A percentile compares a stretch with the other conserved stretches of the same genome.
These are phyloP conservation scores for Falco naumanni DNA, from an alignment of 2,797 vertebrate species.

Conservation along the genomic window DNA sequence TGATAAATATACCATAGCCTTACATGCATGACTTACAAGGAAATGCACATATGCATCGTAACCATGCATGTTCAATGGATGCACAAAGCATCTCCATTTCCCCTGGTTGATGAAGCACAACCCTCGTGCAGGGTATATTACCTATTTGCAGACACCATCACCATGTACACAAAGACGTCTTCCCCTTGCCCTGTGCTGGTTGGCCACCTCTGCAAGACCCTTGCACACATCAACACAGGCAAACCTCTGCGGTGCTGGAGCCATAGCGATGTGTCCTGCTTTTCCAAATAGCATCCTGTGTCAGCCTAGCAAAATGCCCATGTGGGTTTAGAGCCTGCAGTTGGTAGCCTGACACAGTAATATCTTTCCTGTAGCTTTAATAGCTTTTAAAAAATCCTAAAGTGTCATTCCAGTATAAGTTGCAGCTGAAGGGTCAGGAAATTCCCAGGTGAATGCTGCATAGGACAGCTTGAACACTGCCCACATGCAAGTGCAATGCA, in stretches of 20 bases:
- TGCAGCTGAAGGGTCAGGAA: constrained; percentile 2
- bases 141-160: neutral
- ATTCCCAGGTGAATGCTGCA: neutral
- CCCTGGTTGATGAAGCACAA: neutral
- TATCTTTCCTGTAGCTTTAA: neutral
- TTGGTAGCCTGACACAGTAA: neutral
- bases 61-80: neutral
- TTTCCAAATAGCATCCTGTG: neutral
- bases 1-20: neutral
- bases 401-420: neutral
- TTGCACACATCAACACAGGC: fast-evolving
- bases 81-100: neutral
- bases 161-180: neutral
- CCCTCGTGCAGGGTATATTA: fast-evolving
- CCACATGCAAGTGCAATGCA: fast-evolving
- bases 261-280: fast-evolving
- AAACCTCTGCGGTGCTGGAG: neutral
- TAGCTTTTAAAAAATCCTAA: neutral
- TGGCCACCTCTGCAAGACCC: neutral
- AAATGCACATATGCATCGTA: neutral
- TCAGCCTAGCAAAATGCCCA: neutral
- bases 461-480: constrained; percentile 1
- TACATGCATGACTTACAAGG: neutral
- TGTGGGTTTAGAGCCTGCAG: neutral
- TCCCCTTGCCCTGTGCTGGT: neutral